phyloP scores from a whole-genome alignment of 2,888 invertebrate genomes.

The Hydrotaea diabolus region DNA sequence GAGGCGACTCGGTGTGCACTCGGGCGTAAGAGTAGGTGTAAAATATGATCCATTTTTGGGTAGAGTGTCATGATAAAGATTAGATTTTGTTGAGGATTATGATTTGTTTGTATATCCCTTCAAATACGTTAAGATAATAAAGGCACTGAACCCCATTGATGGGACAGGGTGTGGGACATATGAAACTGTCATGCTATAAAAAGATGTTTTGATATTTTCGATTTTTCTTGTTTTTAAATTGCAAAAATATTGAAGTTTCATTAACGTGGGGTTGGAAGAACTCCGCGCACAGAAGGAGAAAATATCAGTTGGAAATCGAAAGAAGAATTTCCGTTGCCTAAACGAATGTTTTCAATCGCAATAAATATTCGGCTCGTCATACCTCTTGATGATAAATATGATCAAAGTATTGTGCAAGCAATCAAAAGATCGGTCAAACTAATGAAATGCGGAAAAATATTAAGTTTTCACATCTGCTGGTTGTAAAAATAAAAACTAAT shows the following conservation, averaged over 20 bases:
- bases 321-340: too few species aligned
- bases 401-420: too few species aligned
- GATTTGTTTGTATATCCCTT: constrained; percentile 46
- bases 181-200: constrained; percentile 8
- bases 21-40: constrained; percentile 11
- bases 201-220: constrained; percentile 42
- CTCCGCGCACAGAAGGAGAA: too few species aligned
- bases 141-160: too few species aligned
- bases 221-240: neutral
- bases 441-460: too few species aligned
- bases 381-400: too few species aligned
- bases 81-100: constrained; percentile 34
- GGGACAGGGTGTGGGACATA: neutral
- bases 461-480: too few species aligned
- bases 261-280: neutral
- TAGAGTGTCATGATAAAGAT: constrained; percentile 46
- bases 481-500: too few species aligned
- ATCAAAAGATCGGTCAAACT: too few species aligned
- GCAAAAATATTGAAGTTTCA: neutral
- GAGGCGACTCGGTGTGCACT: neutral
- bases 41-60: constrained; percentile 34
- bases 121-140: neutral
- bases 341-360: too few species aligned
- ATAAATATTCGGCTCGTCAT: too few species aligned
- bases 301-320: too few species aligned